Percentiles rank a stretch among this genome's conserved stretches.
These are phyloP conservation scores for Chauna torquata DNA, from an alignment of 2,113 vertebrate genomes.

Conservation along the genomic window DNA sequence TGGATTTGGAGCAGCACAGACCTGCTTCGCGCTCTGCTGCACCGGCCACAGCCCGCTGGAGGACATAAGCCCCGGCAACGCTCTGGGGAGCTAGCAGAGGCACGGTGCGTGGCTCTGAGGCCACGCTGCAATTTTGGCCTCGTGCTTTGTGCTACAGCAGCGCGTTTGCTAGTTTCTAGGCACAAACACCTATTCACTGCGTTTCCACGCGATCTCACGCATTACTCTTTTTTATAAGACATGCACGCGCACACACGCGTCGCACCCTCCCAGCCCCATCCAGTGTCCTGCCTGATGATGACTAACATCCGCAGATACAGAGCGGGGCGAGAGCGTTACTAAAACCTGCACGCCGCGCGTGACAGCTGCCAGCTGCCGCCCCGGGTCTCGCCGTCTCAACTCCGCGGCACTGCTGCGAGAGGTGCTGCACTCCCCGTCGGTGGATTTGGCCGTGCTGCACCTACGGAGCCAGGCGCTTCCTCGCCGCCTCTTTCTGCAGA, in stretches of 20 bases:
- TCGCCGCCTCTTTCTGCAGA: rapidly evolving
- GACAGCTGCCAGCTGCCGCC: neutral
- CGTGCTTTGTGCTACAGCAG: rapidly evolving
- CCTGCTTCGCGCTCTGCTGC: neutral
- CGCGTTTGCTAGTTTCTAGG: neutral
- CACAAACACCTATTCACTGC: rapidly evolving
- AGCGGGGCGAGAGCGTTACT: rapidly evolving
- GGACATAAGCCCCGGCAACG: neutral
- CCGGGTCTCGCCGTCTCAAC: rapidly evolving
- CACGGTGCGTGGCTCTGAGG: rapidly evolving
- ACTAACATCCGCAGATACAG: neutral
- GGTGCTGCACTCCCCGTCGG: rapidly evolving
- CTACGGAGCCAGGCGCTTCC: neutral
- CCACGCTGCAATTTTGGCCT: rapidly evolving
- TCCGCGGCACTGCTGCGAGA: rapidly evolving
- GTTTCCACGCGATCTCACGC: rapidly evolving
- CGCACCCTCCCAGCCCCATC: neutral
- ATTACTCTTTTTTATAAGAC: neutral
- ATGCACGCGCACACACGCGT: rapidly evolving
- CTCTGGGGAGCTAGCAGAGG: neutral
- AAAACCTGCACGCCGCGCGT: rapidly evolving
- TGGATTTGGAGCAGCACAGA: neutral
- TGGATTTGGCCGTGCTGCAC: neutral
- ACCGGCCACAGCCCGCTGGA: rapidly evolving
- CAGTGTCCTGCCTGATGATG: rapidly evolving